Evolutionary conservation across 1,140 invertebrate species (phyloP).

Genomic region (Ostrea edulis): DNA sequence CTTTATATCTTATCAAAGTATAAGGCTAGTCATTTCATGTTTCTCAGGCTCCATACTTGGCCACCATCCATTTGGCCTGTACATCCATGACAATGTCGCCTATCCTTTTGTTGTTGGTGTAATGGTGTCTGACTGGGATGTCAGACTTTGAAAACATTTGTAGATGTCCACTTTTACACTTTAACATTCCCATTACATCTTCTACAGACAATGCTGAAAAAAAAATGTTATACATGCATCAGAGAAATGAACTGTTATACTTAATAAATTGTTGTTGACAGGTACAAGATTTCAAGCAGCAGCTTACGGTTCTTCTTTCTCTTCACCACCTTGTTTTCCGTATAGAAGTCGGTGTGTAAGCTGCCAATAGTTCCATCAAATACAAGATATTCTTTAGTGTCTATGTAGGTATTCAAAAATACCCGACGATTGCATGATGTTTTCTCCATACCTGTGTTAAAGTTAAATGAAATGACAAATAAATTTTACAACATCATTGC

Average conservation of each 20-base stretch:
- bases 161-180: conserved; percentile 61
- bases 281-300: too few relatives aligned
- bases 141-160: conserved; percentile 51
- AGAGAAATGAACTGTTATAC: too few relatives aligned
- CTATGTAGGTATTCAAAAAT: conserved; percentile 48
- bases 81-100: conserved; percentile 62
- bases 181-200: conserved; percentile 45
- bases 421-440: conserved; percentile 59
- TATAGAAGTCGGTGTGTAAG: conserved; percentile 52
- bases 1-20: neutral
- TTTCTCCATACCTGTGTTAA: conserved; percentile 59
- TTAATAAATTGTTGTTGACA: too few relatives aligned
- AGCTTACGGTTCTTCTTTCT: conserved; percentile 53
- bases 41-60: conserved; percentile 42
- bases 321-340: conserved; percentile 50
- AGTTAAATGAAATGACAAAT: too few relatives aligned
- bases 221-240: neutral
- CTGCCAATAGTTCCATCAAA: conserved; percentile 62
- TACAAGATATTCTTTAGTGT: conserved; percentile 50
- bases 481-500: too few relatives aligned
- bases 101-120: conserved; percentile 60
- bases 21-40: neutral
- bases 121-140: conserved; percentile 62
- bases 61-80: conserved; percentile 60
- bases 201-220: conserved; percentile 47